phyloP scores from a whole-genome alignment of 2,113 vertebrate genomes.

The Proteles cristata region DNA sequence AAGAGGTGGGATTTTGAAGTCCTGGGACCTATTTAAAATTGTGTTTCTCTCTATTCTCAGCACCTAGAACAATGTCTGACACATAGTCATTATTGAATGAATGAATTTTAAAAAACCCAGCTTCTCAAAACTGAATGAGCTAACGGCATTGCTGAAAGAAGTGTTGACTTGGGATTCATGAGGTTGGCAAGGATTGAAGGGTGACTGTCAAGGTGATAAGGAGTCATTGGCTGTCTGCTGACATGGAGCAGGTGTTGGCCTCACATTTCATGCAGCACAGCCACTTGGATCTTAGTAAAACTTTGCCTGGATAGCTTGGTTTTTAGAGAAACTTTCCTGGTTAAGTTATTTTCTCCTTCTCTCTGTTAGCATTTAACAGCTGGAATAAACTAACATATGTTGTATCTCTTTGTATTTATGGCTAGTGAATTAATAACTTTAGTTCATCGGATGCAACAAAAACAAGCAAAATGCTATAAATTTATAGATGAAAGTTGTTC shows the following conservation, averaged over 20 bases:
- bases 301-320: neutral
- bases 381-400: conserved; percentile 50
- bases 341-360: neutral
- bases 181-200: neutral
- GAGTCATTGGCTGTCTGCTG: neutral
- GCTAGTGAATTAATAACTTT: conserved; percentile 53
- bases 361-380: neutral
- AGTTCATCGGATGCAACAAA: conserved; percentile 38
- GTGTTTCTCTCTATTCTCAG: neutral
- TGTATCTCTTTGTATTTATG: conserved; percentile 51
- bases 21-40: neutral
- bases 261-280: neutral
- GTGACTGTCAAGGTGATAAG: neutral
- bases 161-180: neutral
- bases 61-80: neutral
- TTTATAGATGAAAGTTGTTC: conserved; percentile 55
- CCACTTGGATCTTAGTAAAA: neutral
- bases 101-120: neutral
- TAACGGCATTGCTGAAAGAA: neutral
- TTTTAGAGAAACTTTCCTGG: neutral
- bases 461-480: conserved; percentile 50
- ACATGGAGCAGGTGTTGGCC: neutral
- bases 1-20: neutral
- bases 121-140: conserved; percentile 15
- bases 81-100: neutral